phyloP scores from a whole-genome alignment of 2,888 invertebrate species.

The Xylophagus ater region DNA sequence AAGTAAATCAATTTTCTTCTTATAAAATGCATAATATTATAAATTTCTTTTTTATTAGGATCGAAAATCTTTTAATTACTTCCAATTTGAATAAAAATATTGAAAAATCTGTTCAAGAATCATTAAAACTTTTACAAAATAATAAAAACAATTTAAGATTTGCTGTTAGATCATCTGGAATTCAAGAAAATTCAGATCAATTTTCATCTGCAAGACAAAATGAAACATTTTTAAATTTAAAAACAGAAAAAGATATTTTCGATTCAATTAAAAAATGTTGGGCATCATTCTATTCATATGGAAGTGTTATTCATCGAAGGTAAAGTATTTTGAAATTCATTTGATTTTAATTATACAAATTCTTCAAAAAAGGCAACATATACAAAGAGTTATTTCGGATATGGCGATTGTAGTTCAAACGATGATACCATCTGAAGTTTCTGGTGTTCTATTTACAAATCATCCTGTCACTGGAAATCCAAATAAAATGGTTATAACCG shows the following conservation, averaged over 20 bases:
- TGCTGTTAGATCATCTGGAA: constrained; percentile 59
- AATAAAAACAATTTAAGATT: constrained; percentile 40
- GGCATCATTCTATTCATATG: constrained; percentile 68
- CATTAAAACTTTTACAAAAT: background rate
- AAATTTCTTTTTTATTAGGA: too few species aligned
- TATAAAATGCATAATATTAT: too few species aligned
- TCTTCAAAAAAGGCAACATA: constrained; percentile 71
- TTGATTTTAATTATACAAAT: constrained; percentile 18
- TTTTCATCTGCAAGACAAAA: constrained; percentile 78
- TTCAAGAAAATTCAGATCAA: constrained; percentile 70
- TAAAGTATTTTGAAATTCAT: constrained; percentile 11
- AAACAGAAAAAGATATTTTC: constrained; percentile 43
- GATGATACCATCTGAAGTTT: constrained; percentile 57
- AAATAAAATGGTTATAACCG: constrained; percentile 55
- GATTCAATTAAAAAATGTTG: constrained; percentile 59
- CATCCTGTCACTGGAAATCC: constrained; percentile 65
- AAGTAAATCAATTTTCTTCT: constrained; percentile 30
- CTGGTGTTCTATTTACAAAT: constrained; percentile 72
- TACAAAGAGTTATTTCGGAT: constrained; percentile 51
- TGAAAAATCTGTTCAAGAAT: background rate
- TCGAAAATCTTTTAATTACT: too few species aligned
- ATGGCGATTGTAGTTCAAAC: constrained; percentile 75
- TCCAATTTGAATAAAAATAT: too few species aligned
- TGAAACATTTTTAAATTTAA: constrained; percentile 61
- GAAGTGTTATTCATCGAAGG: constrained; percentile 69